These are phyloP conservation scores for Nasonia oneida DNA, from an alignment of 2,888 invertebrate species.

Conservation along the genomic window DNA sequence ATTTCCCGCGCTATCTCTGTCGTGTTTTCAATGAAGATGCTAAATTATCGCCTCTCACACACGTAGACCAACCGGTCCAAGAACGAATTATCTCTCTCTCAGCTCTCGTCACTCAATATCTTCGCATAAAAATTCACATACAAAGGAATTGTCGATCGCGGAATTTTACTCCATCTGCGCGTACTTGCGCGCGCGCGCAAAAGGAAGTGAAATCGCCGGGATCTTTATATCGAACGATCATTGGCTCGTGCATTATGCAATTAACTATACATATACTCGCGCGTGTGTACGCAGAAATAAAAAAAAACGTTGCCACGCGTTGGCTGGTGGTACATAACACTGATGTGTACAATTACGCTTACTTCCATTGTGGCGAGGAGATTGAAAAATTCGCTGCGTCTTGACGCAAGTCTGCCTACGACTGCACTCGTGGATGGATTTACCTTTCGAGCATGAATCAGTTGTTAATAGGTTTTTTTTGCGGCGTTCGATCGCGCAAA, in stretches of 20 bases:
- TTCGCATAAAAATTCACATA: no score
- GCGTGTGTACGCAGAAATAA: background rate
- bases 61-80: background rate
- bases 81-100: background rate
- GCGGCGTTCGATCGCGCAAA: background rate
- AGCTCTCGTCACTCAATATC: no score
- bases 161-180: background rate
- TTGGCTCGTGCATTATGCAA: slow-evolving; percentile 15
- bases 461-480: background rate
- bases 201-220: slow-evolving; percentile 7
- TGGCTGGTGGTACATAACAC: background rate
- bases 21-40: background rate
- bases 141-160: background rate
- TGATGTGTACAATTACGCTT: slow-evolving; percentile 33
- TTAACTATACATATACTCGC: background rate
- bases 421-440: background rate
- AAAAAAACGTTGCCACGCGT: slow-evolving; percentile 2
- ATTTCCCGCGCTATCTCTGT: background rate
- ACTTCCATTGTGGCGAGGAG: slow-evolving; percentile 36
- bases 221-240: slow-evolving; percentile 4
- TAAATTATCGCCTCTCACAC: background rate
- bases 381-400: slow-evolving; percentile 28
- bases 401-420: background rate
- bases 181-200: background rate
- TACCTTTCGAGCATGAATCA: background rate